Conservation (phyloP, 2,888 invertebrate species). For the Ditula angustiorana region DNA sequence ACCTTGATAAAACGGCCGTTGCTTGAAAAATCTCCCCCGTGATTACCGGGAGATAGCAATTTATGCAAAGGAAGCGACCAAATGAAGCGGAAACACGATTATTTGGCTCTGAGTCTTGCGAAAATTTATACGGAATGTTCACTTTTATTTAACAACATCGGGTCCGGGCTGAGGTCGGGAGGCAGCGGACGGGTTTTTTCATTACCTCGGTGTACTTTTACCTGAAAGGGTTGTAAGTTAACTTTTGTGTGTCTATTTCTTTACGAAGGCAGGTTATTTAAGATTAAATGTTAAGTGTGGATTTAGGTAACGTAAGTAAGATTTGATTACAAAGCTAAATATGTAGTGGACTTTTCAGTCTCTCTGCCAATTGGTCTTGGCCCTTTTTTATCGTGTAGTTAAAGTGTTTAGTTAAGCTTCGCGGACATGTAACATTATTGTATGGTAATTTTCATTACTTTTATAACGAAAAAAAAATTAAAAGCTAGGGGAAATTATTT, state of each 20-base stretch:
- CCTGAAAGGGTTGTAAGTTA: background rate
- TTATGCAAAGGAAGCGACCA: constrained; percentile 69
- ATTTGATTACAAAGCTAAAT: no score
- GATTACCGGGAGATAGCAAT: constrained; percentile 69
- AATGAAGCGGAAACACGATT: constrained; percentile 78
- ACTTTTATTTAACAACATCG: constrained; percentile 64
- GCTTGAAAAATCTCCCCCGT: constrained; percentile 60
- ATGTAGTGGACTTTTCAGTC: no score
- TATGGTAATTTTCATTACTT: no score
- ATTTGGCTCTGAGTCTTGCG: constrained; percentile 68
- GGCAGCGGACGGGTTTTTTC: constrained; percentile 37
- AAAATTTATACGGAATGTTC: constrained; percentile 70
- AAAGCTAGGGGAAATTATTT: no score
- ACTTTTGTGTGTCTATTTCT: background rate
- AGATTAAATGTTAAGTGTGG: no score
- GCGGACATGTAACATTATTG: no score
- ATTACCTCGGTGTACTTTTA: background rate
- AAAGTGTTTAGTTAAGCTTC: no score
- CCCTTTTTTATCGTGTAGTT: no score
- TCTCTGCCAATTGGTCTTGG: no score
- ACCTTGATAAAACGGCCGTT: constrained; percentile 34
- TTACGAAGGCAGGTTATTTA: background rate
- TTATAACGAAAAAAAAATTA: no score
- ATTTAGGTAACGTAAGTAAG: no score
- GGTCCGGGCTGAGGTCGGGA: constrained; percentile 44